Conservation (phyloP, 2,797 vertebrate genomes). For the Parauchenoglanis punctatus region DNA sequence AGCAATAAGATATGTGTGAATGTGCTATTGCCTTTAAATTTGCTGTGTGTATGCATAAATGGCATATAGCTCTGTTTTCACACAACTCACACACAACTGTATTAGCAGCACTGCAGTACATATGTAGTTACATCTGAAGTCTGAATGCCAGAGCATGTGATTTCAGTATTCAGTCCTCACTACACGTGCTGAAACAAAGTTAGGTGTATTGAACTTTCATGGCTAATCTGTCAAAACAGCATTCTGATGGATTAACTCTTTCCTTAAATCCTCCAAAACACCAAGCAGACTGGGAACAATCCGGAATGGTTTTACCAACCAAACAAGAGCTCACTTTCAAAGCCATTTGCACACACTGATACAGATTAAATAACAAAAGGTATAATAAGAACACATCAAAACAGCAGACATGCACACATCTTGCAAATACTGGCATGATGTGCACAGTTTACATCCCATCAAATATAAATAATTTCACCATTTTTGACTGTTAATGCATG, state of each 20-base stretch:
- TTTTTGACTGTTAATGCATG: background rate
- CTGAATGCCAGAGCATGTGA: conserved; percentile 27
- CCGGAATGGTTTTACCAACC: background rate
- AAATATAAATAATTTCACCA: background rate
- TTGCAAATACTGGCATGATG: background rate
- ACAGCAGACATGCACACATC: background rate
- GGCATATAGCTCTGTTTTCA: background rate
- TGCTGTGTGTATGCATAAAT: background rate
- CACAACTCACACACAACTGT: background rate
- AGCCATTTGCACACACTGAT: background rate
- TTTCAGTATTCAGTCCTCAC: background rate
- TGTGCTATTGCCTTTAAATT: background rate
- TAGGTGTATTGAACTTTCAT: background rate
- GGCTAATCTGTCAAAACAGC: background rate
- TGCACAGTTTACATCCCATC: background rate
- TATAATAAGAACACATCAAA: background rate
- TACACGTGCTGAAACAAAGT: background rate
- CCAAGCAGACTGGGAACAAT: background rate
- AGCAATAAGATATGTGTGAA: background rate
- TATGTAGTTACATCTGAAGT: background rate
- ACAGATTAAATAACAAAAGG: background rate
- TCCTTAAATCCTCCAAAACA: conserved; percentile 2
- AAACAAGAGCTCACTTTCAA: background rate
- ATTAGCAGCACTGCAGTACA: background rate
- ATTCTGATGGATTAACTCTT: conserved; percentile 7